Conservation (phyloP, 2,888 invertebrate species). For the Pterobdella sp. region DNA sequence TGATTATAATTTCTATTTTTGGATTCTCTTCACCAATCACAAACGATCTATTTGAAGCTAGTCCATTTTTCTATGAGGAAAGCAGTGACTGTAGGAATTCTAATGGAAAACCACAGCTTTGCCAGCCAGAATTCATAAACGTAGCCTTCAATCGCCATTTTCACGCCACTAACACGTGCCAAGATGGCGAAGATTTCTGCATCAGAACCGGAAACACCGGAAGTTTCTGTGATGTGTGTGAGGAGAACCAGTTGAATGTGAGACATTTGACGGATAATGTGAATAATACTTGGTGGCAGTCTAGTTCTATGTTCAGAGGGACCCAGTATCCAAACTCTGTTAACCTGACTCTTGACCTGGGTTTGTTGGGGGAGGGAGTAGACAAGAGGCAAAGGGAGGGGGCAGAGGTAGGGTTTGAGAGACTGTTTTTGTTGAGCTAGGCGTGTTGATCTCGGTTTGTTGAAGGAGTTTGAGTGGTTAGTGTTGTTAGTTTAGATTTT, state of each 20-base stretch:
- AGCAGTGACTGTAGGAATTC: slow-evolving; percentile 47
- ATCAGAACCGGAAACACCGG: slow-evolving; percentile 73
- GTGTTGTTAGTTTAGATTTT: no score
- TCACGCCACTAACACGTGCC: slow-evolving; percentile 92
- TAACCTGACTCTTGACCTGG: slow-evolving; percentile 78
- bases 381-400: not conserved
- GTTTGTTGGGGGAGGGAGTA: slow-evolving; percentile 52
- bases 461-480: not conserved
- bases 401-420: not conserved
- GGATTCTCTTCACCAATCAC: no score
- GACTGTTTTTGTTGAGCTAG: not conserved
- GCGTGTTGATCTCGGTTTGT: not conserved
- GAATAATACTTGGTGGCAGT: slow-evolving; percentile 51
- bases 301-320: slow-evolving; percentile 82
- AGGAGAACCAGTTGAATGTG: slow-evolving; percentile 71
- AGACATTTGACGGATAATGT: slow-evolving; percentile 64
- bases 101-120: slow-evolving; percentile 60
- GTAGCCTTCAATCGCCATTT: slow-evolving; percentile 82
- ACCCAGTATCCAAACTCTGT: slow-evolving; percentile 84
- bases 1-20: no score
- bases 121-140: slow-evolving; percentile 91
- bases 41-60: no score
- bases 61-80: slow-evolving; percentile 4
- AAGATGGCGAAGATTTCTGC: slow-evolving; percentile 61
- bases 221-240: slow-evolving; percentile 64